Evolutionary conservation across 2,888 invertebrate species (phyloP), one percentile per base, ranked within the genome.

Genomic region (Strigamia transsilvanica): DNA sequence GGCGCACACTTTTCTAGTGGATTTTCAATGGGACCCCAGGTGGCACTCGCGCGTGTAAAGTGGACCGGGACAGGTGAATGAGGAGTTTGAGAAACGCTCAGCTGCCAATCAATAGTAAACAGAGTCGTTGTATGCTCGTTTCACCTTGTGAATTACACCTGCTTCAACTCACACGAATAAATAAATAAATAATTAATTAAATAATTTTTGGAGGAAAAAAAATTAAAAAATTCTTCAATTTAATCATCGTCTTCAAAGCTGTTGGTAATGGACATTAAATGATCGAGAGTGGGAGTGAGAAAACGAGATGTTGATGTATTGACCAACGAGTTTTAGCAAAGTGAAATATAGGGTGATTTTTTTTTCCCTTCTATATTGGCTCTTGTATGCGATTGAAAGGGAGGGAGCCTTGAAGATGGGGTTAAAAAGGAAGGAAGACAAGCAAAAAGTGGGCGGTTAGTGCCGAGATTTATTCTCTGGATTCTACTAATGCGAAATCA

Each of bases 21-120:
- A 56, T 56, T 56, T 56, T 56, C 4, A 56, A 56, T 56, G 56
- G 56, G 56, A 56, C 56, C 56, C 56, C 56, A 56, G 56, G 56
- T 56, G 56, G 56, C 56, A 56, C 56, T 56, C 56, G 56, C n/a
- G 56, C 56, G 56, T 18, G 56, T 56, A 56, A 56, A 56, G 56
- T 56, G 56, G 56, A 56, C 56, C 56, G 56, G 56, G 56, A 56
- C 56, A 56, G 56, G 56, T 56, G 56, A 56, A 56, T 56, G 56
- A 56, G 18, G 56, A 56, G 56, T 56, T 56, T 56, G 56, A 56
- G 56, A 56, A 38, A 56, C 56, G 56, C 18, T 56, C 56, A 56
- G 56, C 56, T 56, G 56, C 56, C 56, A 56, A 56, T 56, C 56
- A 56, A 56, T 56, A 56, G 56, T 56, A 56, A 56, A 56, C 56